Conservation (phyloP, 2,888 invertebrate genomes). For the Xestia ashworthii region DNA sequence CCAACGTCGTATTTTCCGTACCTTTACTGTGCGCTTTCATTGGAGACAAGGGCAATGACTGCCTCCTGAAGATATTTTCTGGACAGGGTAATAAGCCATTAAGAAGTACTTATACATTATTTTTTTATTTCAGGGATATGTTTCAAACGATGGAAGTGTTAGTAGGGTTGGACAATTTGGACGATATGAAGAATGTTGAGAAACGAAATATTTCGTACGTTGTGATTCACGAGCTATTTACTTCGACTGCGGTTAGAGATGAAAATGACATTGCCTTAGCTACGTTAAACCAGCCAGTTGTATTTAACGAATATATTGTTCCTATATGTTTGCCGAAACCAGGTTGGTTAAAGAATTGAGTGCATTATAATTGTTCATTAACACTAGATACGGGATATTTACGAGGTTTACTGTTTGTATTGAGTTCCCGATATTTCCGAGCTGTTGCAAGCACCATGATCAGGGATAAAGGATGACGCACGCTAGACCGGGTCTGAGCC, state of each 20-base stretch:
- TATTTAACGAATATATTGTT: conserved; percentile 82
- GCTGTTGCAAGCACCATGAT: too few relatives aligned
- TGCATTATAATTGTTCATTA: too few relatives aligned
- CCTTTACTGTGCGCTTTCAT: neutral
- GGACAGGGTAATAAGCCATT: neutral
- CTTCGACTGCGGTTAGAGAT: conserved; percentile 88
- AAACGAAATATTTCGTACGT: conserved; percentile 79
- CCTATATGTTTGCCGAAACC: conserved; percentile 90
- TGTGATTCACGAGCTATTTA: conserved; percentile 87
- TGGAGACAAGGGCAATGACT: neutral
- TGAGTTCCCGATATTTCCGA: too few relatives aligned
- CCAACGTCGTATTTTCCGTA: neutral
- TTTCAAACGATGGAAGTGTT: conserved; percentile 79
- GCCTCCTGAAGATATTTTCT: neutral
- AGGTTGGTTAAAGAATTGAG: conserved; percentile 75
- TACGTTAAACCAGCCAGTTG: conserved; percentile 82
- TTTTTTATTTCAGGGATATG: conserved; percentile 80
- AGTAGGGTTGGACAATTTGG: conserved; percentile 87
- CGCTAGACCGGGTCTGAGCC: too few relatives aligned
- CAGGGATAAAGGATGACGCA: too few relatives aligned
- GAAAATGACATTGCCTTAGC: conserved; percentile 91
- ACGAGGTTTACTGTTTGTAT: too few relatives aligned
- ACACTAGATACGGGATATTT: too few relatives aligned
- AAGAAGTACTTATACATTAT: neutral
- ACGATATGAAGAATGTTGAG: conserved; percentile 78